Percentiles rank a stretch among this genome's conserved stretches.
phyloP scores from a whole-genome alignment of 2,888 invertebrate genomes.

The Aphrophora alni region DNA sequence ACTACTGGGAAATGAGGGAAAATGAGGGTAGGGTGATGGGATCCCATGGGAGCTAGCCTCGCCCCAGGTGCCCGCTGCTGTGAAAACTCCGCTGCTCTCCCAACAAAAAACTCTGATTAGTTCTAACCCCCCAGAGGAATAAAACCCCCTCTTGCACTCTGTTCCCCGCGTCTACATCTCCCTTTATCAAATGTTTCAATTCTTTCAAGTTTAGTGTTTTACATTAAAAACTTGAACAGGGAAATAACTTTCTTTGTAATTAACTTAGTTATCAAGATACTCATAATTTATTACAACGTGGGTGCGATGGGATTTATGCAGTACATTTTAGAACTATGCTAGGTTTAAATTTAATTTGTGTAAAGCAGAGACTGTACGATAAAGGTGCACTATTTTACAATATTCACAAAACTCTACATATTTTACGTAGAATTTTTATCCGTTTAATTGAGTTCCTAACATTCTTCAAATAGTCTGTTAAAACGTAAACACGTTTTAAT shows the following conservation, averaged over 20 bases:
- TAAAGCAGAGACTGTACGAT: too few relatives aligned
- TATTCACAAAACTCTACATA: too few relatives aligned
- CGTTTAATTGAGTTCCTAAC: too few relatives aligned
- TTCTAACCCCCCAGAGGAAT: slow-evolving; percentile 41
- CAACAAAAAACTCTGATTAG: slow-evolving; percentile 47
- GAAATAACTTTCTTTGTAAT: neutral
- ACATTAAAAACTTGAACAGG: neutral
- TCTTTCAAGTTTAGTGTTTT: neutral
- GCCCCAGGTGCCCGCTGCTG: slow-evolving; percentile 39
- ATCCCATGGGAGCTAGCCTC: slow-evolving; percentile 39
- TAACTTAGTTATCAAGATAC: neutral
- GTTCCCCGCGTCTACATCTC: slow-evolving; percentile 4
- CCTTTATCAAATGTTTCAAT: slow-evolving; percentile 6
- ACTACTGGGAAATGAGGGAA: slow-evolving; percentile 48
- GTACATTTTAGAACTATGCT: neutral
- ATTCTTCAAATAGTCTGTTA: too few relatives aligned
- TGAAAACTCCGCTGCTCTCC: slow-evolving; percentile 17
- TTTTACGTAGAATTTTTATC: too few relatives aligned
- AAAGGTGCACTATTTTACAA: too few relatives aligned
- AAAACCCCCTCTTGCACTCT: slow-evolving; percentile 21
- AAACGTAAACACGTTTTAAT: too few relatives aligned
- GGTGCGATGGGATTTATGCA: neutral
- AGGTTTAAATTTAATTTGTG: too few relatives aligned
- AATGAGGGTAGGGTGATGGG: slow-evolving; percentile 47
- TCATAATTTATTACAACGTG: neutral